Percentiles rank a stretch among this genome's conserved stretches.
Conservation (phyloP, 1,140 invertebrate genomes). For the Spodoptera litura region DNA sequence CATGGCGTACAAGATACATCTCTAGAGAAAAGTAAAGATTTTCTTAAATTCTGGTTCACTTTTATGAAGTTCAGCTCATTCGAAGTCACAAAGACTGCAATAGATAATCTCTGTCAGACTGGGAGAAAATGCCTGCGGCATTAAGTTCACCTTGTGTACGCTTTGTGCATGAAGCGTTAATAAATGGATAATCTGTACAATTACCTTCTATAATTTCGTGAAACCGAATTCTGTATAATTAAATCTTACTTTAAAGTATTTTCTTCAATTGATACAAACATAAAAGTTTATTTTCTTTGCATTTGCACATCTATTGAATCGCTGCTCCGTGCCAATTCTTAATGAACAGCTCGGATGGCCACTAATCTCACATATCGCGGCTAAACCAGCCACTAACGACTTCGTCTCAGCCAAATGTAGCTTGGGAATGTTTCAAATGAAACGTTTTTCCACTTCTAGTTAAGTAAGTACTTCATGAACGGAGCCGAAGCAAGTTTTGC, state of each 20-base stretch:
- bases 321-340: slow-evolving; percentile 17
- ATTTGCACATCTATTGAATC: not conserved
- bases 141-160: no score
- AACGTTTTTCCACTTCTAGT: not conserved
- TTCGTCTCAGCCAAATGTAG: not conserved
- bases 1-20: not conserved
- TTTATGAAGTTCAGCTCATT: not conserved
- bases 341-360: not conserved
- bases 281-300: not conserved
- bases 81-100: not conserved
- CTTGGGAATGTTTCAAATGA: slow-evolving; percentile 29
- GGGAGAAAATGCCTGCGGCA: no score
- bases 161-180: no score
- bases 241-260: slow-evolving; percentile 1
- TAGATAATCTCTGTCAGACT: not conserved
- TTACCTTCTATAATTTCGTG: no score
- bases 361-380: not conserved
- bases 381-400: not conserved
- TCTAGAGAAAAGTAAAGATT: no score
- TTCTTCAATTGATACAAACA: not conserved
- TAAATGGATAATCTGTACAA: no score
- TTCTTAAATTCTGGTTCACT: not conserved
- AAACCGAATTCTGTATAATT: not conserved
- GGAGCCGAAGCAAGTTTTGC: not conserved
- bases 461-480: not conserved